These are phyloP conservation scores for Amblyraja radiata DNA, from an alignment of 2,797 vertebrate species.

Conservation along the genomic window DNA sequence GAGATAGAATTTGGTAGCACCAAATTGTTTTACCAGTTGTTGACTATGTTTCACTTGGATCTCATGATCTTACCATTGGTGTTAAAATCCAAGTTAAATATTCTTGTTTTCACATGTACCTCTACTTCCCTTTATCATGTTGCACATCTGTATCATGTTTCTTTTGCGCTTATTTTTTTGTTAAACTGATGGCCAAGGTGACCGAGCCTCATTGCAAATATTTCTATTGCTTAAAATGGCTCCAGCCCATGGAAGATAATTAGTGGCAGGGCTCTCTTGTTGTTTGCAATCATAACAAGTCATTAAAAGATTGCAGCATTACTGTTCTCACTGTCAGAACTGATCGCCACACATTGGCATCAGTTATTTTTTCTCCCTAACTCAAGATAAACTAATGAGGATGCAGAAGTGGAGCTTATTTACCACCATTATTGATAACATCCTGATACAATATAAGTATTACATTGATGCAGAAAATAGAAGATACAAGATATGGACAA, in stretches of 20 bases:
- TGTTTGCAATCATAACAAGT: background rate
- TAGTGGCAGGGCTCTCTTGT: background rate
- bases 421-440: background rate
- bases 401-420: background rate
- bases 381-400: background rate
- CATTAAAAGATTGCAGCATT: background rate
- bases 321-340: background rate
- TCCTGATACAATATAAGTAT: background rate
- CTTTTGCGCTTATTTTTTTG: background rate
- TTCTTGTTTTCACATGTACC: background rate
- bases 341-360: background rate
- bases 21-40: background rate
- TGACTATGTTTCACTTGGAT: background rate
- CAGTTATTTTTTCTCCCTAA: background rate
- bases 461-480: background rate
- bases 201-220: background rate
- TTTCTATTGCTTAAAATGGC: background rate
- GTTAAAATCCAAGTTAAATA: conserved; percentile 16
- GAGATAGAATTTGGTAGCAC: background rate
- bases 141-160: background rate
- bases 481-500: background rate
- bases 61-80: background rate
- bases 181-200: background rate
- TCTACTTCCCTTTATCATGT: background rate
- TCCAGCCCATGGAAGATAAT: background rate